Conservation (phyloP, 2,113 vertebrate species). For the Poeciliopsis occidentalis region DNA sequence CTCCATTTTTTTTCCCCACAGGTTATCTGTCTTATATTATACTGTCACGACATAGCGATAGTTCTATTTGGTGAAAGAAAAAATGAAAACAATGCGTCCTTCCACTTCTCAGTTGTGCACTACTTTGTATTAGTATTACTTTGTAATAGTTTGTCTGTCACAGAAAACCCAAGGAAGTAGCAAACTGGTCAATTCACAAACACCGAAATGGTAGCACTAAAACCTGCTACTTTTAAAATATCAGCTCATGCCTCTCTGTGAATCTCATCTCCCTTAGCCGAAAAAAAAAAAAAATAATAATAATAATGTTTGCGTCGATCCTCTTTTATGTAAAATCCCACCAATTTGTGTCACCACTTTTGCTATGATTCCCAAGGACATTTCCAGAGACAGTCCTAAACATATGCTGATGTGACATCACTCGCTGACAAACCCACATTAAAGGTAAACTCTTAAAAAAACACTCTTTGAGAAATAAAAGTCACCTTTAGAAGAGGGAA, state of each 20-base stretch:
- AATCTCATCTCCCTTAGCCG: background rate
- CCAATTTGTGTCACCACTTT: constrained; percentile 46
- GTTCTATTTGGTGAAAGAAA: no score
- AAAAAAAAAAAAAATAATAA: no score
- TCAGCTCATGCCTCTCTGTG: constrained; percentile 9
- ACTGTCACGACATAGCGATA: no score
- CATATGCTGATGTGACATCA: constrained; percentile 67
- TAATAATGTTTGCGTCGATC: constrained; percentile 27
- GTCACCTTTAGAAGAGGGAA: constrained; percentile 63
- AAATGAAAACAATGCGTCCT: no score
- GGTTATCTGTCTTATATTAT: no score
- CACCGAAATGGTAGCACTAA: constrained; percentile 1
- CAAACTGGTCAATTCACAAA: constrained; percentile 7
- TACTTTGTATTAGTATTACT: background rate
- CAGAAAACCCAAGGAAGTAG: background rate
- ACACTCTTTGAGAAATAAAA: constrained; percentile 74
- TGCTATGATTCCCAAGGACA: constrained; percentile 60
- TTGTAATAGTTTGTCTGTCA: background rate
- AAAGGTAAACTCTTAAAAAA: constrained; percentile 71
- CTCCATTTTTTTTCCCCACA: no score
- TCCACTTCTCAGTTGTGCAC: background rate
- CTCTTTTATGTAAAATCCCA: constrained; percentile 39
- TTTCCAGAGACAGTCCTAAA: constrained; percentile 57
- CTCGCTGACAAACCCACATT: constrained; percentile 61
- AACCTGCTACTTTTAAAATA: background rate